Evolutionary conservation across 2,888 invertebrate genomes (phyloP).

Genomic region (Dexiosoma caninum): DNA sequence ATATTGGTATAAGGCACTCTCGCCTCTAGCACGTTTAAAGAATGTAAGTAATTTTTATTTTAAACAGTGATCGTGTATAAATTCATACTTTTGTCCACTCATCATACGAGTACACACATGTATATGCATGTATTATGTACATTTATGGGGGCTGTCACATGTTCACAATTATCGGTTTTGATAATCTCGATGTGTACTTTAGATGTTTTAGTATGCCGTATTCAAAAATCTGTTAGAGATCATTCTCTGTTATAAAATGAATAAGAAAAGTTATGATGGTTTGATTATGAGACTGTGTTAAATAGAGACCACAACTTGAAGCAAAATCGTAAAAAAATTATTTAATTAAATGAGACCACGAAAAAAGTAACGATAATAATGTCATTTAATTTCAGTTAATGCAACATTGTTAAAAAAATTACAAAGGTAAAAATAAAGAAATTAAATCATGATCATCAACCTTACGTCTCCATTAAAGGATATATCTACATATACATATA

Average conservation of each 20-base stretch:
- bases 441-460: no score
- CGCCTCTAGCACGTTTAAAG: not conserved
- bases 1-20: not conserved
- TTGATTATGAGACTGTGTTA: constrained; percentile 8
- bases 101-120: not conserved
- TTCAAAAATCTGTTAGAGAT: constrained; percentile 37
- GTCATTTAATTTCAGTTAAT: not conserved
- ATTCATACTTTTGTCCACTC: not conserved
- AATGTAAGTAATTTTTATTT: not conserved
- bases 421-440: not conserved
- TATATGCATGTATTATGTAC: not conserved
- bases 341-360: constrained; percentile 20
- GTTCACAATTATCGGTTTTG: constrained; percentile 52
- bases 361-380: not conserved
- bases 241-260: constrained; percentile 23
- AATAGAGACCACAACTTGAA: constrained; percentile 24
- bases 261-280: constrained; percentile 46
- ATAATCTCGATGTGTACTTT: constrained; percentile 35
- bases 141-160: constrained; percentile 57
- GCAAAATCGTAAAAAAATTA: constrained; percentile 35
- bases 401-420: not conserved
- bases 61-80: not conserved
- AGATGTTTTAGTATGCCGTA: constrained; percentile 4
- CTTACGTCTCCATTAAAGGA: no score
- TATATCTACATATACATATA: no score